Evolutionary conservation across 1,140 invertebrate species (phyloP), one percentile per base, ranked within the genome.

Genomic region (Ceratina calcarata): DNA sequence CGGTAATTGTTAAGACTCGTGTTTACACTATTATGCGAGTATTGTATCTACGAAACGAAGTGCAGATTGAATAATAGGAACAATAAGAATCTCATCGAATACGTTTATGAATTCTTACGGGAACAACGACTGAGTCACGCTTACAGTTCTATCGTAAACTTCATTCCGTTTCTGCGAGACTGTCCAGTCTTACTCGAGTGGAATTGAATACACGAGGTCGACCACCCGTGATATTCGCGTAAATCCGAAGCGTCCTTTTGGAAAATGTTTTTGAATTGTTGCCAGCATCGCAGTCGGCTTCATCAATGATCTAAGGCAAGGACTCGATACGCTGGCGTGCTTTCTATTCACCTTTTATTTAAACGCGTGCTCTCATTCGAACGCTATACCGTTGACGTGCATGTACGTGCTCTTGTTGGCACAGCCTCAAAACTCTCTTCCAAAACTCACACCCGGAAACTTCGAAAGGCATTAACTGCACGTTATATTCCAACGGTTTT

Each of bases 1-100:
- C 68, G 15, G 8, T 45, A n/a, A 83, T 64, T 83, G 78, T 58
- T 57, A 76, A 76, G 71, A 67, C 27, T 58, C 60, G 60, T 45
- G 53, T 55, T 60, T 67, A 53, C 61, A 83, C 70, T 65, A 82
- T 62, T 66, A 69, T 37, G 49, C 62, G 58, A 15, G 51, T n/a
- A 76, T 51, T 7, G 18, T 57, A 15, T 16, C 24, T 13, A 27
- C 16, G 4, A 7, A 68, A 6, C 45, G 22, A 65, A 66, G 16
- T 69, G 27, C 68, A 45, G 18, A n/a, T 51, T 7, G 16, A 53
- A 10, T 13, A n/a, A 57, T 13, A n/a, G 16, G n/a, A 57, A 57
- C 55, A 18, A n/a, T 57, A n/a, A 16, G n/a, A 57, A 57, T 45
- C 37, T 45, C 7, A 45, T 45, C 55, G 10, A 57, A 57, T 57